These are phyloP conservation scores for Brachyhypopomus gauderio DNA, from an alignment of 2,113 vertebrate genomes.

Conservation along the genomic window DNA sequence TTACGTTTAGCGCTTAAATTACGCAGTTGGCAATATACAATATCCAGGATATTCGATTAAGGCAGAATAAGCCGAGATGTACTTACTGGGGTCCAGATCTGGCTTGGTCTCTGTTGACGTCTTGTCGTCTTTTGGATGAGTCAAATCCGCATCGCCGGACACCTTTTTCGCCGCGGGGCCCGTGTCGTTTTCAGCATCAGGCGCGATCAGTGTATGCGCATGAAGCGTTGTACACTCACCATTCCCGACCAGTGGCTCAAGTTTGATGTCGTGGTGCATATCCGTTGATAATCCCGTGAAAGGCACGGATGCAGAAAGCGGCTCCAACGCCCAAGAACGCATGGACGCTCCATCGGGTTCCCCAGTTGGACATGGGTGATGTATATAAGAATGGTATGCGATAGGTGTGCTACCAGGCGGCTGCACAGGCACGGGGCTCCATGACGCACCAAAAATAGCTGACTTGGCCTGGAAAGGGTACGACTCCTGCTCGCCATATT, in stretches of 20 bases:
- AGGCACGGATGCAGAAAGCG: constrained; percentile 88
- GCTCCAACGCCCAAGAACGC: constrained; percentile 92
- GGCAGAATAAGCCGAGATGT: neutral
- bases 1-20: neutral
- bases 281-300: constrained; percentile 90
- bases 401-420: constrained; percentile 76
- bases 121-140: constrained; percentile 81
- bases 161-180: constrained; percentile 83
- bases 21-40: neutral
- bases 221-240: constrained; percentile 87
- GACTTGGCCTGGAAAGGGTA: constrained; percentile 94
- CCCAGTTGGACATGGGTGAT: constrained; percentile 83
- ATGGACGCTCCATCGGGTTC: constrained; percentile 92
- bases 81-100: constrained; percentile 90
- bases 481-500: constrained; percentile 90
- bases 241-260: constrained; percentile 87
- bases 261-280: constrained; percentile 94
- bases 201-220: constrained; percentile 89
- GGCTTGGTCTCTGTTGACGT: constrained; percentile 80
- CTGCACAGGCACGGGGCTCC: constrained; percentile 87
- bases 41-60: neutral
- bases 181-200: constrained; percentile 86
- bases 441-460: constrained; percentile 89
- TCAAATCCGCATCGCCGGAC: constrained; percentile 79
- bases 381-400: constrained; percentile 85